A percentile compares a stretch with the other conserved stretches of the same genome.
Evolutionary conservation across 2,113 vertebrate genomes (phyloP).

Genomic region (Jaculus jaculus): DNA sequence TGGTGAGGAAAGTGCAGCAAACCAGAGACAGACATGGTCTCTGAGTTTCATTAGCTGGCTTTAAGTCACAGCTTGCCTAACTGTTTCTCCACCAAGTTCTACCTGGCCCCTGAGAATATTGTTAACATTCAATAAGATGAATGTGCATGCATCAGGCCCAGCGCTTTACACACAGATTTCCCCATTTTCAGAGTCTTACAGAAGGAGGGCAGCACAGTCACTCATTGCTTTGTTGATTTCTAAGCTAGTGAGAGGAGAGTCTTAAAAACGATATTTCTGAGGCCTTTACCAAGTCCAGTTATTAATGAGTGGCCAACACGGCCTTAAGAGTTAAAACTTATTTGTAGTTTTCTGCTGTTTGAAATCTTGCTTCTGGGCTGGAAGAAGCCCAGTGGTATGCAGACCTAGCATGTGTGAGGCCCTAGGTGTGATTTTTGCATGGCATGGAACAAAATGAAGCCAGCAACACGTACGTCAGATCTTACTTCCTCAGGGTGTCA

Average conservation of each 20-base stretch:
- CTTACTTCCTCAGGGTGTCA: constrained; percentile 29
- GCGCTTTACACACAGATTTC: neutral
- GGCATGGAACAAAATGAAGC: neutral
- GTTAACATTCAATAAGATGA: neutral
- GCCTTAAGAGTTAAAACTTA: neutral
- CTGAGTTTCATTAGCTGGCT: neutral
- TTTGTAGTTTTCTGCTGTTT: constrained; percentile 2
- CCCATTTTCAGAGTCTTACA: neutral
- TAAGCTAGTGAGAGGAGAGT: neutral
- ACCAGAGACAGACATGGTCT: neutral
- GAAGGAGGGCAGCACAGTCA: neutral
- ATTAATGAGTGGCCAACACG: neutral
- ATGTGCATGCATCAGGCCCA: neutral
- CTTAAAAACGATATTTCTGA: neutral
- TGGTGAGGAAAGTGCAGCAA: neutral
- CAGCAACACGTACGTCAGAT: neutral
- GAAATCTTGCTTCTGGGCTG: neutral
- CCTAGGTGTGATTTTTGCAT: neutral
- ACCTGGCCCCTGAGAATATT: neutral
- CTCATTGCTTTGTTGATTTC: neutral
- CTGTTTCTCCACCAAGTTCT: constrained; percentile 1
- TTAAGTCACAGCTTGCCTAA: neutral
- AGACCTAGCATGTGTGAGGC: neutral
- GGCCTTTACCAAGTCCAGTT: neutral
- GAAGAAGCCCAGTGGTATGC: neutral